Base-by-base conservation (phyloP, 2,797 vertebrate species). In the Pogoniulus pusillus region DNA sequence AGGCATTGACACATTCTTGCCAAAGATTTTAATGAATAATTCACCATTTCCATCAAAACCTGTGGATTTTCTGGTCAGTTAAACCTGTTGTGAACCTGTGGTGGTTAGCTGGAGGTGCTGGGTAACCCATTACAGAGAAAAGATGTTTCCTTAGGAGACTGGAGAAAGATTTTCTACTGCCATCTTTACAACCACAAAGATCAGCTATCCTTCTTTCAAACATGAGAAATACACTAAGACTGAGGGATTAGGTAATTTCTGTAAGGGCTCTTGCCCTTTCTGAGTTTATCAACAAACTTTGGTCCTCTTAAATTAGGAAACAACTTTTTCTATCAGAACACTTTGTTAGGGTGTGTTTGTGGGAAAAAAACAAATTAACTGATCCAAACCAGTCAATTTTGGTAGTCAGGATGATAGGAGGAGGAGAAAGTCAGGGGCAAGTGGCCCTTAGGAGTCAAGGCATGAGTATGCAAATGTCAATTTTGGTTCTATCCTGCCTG, bases 1-100 rank as follows among this genome's bases (percentile, higher is more conserved):
- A 89, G 91, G 65, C 81, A n/a, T 73, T 43, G 30, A 77, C 85
- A 49, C 19, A 3, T 68, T 63, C 51, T 69, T 85, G 62, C 32
- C 65, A 62, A 73, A 86, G 54, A 66, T 60, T 82, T 69, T 51
- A 3, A 43, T 93, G 24, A 92, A 88, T 93, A 91, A 91, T 93
- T 91, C 57, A 35, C 24, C 7, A 3, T 77, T 85, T 74, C 74
- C 55, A 80, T 92, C 49, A 72, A 37, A 82, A 87, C 24, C 12
- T 11, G 4, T 29, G 12, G 71, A 4, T 82, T 76, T 86, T 60
- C 30, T 91, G 1, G 54, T 65, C 54, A 53, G 16, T 81, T 60
- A 73, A 82, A 79, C 24, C 32, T 71, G 54, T 20, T 47, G 23
- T 62, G 69, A 69, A 59, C 5, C 9, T 59, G 0, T 26, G 37